phyloP scores from a whole-genome alignment of 2,797 vertebrate genomes.

The Cossypha dichroa region DNA sequence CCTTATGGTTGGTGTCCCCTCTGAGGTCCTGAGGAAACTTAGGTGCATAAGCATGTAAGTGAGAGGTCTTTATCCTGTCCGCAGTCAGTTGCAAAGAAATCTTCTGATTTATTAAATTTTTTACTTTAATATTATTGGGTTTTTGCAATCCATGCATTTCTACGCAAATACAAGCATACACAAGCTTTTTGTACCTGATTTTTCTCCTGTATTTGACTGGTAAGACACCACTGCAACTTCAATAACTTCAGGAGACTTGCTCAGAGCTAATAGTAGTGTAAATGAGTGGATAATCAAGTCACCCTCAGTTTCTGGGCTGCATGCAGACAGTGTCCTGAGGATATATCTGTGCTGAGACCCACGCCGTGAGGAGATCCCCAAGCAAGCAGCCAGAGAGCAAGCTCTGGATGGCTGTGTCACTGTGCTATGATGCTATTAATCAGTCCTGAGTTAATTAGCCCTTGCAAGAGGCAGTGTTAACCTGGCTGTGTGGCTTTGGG shows the following conservation, averaged over 20 bases:
- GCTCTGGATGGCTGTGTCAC: neutral
- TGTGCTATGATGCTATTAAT: conserved; percentile 36
- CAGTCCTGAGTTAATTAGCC: conserved; percentile 54
- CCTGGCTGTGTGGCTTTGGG: conserved; percentile 17
- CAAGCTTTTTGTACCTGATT: neutral
- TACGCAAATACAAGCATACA: rapidly evolving
- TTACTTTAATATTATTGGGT: neutral
- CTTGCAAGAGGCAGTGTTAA: neutral
- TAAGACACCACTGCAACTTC: neutral
- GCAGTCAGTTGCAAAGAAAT: neutral
- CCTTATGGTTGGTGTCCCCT: neutral
- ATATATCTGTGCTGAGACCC: neutral
- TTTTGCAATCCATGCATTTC: neutral
- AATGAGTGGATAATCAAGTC: conserved; percentile 1
- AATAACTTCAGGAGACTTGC: neutral
- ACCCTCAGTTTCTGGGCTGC: neutral
- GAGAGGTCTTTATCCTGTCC: neutral
- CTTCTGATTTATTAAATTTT: neutral
- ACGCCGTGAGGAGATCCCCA: neutral
- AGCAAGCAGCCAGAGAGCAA: conserved; percentile 8
- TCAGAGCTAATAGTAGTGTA: neutral
- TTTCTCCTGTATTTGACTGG: neutral
- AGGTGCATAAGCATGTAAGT: rapidly evolving
- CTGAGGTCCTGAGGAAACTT: neutral
- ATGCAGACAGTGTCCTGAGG: neutral